Conservation (phyloP, 2,888 invertebrate species). For the Junonia oenone region DNA sequence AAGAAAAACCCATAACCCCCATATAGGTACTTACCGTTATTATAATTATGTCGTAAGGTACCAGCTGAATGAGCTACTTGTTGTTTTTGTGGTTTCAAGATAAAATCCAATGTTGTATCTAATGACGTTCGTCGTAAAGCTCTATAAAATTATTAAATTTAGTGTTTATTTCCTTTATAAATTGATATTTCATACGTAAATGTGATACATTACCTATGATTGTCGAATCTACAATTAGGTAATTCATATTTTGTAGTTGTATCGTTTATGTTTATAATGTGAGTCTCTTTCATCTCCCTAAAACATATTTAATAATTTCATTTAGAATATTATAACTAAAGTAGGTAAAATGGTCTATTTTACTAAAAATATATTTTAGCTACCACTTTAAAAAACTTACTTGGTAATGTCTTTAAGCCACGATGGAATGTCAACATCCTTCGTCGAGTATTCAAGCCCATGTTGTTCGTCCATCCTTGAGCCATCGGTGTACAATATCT, state of each 20-base stretch:
- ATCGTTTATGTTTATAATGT: constrained; percentile 49
- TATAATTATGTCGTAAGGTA: constrained; percentile 50
- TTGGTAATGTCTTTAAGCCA: constrained; percentile 72
- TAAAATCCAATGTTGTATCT: constrained; percentile 53
- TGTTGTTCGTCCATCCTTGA: constrained; percentile 63
- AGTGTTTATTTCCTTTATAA: too few species aligned
- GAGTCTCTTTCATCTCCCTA: constrained; percentile 71
- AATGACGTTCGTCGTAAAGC: constrained; percentile 58
- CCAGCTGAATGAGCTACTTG: constrained; percentile 66
- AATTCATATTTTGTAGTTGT: constrained; percentile 12
- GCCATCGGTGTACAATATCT: constrained; percentile 45
- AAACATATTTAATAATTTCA: constrained; percentile 25
- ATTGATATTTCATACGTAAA: background rate
- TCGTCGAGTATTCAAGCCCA: constrained; percentile 50
- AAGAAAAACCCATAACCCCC: too few species aligned
- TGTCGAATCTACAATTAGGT: constrained; percentile 12
- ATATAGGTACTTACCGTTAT: constrained; percentile 40
- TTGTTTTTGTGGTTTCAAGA: constrained; percentile 47
- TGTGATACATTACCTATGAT: constrained; percentile 37
- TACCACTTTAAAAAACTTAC: too few species aligned
- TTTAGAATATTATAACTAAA: background rate
- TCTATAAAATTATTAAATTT: too few species aligned
- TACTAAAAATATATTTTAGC: too few species aligned
- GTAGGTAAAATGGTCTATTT: background rate
- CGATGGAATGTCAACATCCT: constrained; percentile 52